Conservation (phyloP, 2,888 invertebrate genomes). For the Drosophila kanekoi region DNA sequence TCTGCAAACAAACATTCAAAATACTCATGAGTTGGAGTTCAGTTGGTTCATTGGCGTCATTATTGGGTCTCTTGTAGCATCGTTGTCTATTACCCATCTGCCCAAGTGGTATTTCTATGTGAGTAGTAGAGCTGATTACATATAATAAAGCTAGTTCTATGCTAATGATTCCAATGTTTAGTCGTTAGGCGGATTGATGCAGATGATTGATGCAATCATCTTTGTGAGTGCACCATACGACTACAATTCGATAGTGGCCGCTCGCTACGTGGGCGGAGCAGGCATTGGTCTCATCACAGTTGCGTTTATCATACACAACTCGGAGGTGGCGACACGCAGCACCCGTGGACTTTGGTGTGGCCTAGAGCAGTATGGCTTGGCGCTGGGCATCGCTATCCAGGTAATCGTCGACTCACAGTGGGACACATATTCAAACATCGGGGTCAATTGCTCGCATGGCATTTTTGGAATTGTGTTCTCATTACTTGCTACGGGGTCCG, state of each 20-base stretch:
- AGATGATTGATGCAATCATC: slow-evolving; percentile 71
- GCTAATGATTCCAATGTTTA: background rate
- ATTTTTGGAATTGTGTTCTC: slow-evolving; percentile 65
- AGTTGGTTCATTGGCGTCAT: slow-evolving; percentile 81
- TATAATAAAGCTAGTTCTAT: background rate
- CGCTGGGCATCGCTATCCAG: slow-evolving; percentile 71
- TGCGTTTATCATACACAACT: slow-evolving; percentile 68
- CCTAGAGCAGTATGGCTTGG: slow-evolving; percentile 68
- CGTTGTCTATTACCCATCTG: slow-evolving; percentile 40
- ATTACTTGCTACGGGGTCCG: slow-evolving; percentile 32
- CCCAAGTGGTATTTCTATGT: slow-evolving; percentile 64
- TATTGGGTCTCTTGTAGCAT: slow-evolving; percentile 65
- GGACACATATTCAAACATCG: slow-evolving; percentile 14
- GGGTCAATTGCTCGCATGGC: slow-evolving; percentile 67
- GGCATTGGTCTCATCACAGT: slow-evolving; percentile 73
- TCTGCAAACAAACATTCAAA: background rate
- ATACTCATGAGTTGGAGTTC: slow-evolving; percentile 54
- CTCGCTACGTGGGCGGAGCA: slow-evolving; percentile 76
- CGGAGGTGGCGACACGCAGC: slow-evolving; percentile 56
- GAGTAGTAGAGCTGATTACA: slow-evolving; percentile 11
- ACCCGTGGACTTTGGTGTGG: slow-evolving; percentile 63
- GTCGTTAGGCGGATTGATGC: slow-evolving; percentile 53
- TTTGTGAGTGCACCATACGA: slow-evolving; percentile 63
- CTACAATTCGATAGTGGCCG: slow-evolving; percentile 59
- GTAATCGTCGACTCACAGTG: slow-evolving; percentile 60